These are phyloP conservation scores for Rhagoletis pomonella DNA, from an alignment of 1,140 invertebrate genomes.

Conservation along the genomic window DNA sequence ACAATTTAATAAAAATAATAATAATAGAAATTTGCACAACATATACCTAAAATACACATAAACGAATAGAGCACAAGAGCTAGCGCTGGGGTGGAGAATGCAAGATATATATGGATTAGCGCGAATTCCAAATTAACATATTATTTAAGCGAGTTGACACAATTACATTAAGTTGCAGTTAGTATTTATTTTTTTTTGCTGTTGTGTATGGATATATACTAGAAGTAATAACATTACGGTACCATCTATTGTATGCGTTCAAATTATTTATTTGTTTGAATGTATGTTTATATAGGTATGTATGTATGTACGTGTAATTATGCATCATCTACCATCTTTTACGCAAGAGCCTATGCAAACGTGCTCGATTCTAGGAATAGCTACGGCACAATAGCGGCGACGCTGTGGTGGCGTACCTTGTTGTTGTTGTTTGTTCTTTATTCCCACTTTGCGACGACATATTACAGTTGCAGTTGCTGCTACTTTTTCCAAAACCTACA, in stretches of 20 bases:
- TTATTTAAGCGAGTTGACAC: slow-evolving; percentile 25
- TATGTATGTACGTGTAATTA: slow-evolving; percentile 4
- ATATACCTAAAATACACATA: slow-evolving; percentile 1
- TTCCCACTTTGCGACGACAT: slow-evolving; percentile 57
- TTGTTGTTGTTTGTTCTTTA: not conserved
- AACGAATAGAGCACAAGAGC: slow-evolving; percentile 31
- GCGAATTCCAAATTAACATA: slow-evolving; percentile 33
- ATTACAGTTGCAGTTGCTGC: slow-evolving; percentile 58
- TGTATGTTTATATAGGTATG: too few species aligned
- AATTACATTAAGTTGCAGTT: slow-evolving; percentile 33
- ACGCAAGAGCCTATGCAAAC: slow-evolving; percentile 63
- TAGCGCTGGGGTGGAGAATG: not conserved
- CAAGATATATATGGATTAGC: not conserved
- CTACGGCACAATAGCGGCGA: slow-evolving; percentile 61
- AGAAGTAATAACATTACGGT: not conserved
- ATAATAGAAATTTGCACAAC: slow-evolving; percentile 42
- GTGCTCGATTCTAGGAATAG: slow-evolving; percentile 71
- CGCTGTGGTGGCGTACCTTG: too few species aligned
- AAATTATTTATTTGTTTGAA: not conserved
- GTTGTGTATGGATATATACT: slow-evolving; percentile 8
- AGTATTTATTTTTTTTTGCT: not conserved
- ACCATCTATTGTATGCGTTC: slow-evolving; percentile 19
- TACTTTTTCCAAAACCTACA: slow-evolving; percentile 62
- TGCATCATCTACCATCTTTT: slow-evolving; percentile 53
- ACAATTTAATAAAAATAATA: slow-evolving; percentile 42